These are phyloP conservation scores for Cephus spinipes DNA, from an alignment of 2,888 invertebrate species.

Conservation along the genomic window DNA sequence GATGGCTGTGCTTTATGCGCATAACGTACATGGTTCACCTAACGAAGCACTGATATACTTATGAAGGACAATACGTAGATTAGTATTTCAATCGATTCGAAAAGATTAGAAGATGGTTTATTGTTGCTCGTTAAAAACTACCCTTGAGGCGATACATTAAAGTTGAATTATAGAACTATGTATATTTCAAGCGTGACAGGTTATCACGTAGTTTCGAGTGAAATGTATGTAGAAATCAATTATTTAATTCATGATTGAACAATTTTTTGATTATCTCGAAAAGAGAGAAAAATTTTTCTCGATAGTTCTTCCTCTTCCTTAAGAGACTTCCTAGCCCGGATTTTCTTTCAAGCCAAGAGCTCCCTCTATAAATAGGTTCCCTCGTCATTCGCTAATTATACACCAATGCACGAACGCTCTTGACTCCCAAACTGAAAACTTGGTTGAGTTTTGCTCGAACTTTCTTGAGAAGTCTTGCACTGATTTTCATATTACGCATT, in stretches of 20 bases:
- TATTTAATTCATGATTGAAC: background rate
- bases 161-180: no score
- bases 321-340: conserved; percentile 22
- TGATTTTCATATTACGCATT: background rate
- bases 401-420: conserved; percentile 38
- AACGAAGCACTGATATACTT: background rate
- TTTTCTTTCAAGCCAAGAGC: conserved; percentile 49
- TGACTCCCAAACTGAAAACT: background rate
- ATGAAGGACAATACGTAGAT: background rate
- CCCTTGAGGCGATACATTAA: no score
- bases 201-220: no score
- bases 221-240: background rate
- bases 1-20: background rate
- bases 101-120: background rate
- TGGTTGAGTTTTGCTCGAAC: background rate
- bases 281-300: background rate
- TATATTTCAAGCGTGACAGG: no score
- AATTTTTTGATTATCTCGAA: background rate
- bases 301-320: background rate
- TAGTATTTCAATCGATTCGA: background rate
- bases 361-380: conserved; percentile 58
- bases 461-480: background rate
- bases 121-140: no score
- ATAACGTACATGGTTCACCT: background rate
- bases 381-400: conserved; percentile 63